Evolutionary conservation across 2,113 vertebrate genomes (phyloP).

Genomic region (Theristicus caerulescens): DNA sequence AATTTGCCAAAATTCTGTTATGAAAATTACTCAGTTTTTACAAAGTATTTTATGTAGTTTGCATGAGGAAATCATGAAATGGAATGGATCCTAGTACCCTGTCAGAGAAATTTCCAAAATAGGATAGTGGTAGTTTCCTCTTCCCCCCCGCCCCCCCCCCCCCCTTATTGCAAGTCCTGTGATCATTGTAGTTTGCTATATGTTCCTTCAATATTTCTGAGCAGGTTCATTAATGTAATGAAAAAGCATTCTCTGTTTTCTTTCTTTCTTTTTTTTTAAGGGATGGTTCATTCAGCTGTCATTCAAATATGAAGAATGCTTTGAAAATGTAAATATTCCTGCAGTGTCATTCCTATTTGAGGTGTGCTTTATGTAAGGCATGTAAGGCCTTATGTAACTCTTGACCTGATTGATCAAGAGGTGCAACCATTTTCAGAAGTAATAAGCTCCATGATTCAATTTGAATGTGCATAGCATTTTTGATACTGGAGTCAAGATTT

Average conservation of each 20-base stretch:
- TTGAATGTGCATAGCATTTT: not conserved
- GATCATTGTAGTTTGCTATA: not conserved
- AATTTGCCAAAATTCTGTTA: not conserved
- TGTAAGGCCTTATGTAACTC: not conserved
- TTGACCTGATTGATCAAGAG: not conserved
- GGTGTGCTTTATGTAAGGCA: not conserved
- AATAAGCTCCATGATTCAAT: not conserved
- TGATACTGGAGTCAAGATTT: not conserved
- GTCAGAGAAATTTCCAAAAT: not conserved
- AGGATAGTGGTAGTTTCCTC: not conserved
- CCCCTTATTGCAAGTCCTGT: not conserved
- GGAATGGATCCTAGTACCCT: not conserved
- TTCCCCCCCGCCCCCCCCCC: accelerated
- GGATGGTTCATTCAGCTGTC: not conserved
- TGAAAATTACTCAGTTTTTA: not conserved
- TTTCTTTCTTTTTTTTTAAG: not conserved
- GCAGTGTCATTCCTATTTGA: not conserved
- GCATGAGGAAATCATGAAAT: not conserved
- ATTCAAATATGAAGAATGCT: not conserved
- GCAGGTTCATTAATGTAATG: not conserved
- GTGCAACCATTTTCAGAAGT: not conserved
- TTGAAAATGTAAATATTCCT: not conserved
- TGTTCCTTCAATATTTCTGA: not conserved
- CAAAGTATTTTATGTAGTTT: not conserved
- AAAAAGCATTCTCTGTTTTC: not conserved